Evolutionary conservation across 2,888 invertebrate species (phyloP).

Genomic region (Trichopria drosophilae): DNA sequence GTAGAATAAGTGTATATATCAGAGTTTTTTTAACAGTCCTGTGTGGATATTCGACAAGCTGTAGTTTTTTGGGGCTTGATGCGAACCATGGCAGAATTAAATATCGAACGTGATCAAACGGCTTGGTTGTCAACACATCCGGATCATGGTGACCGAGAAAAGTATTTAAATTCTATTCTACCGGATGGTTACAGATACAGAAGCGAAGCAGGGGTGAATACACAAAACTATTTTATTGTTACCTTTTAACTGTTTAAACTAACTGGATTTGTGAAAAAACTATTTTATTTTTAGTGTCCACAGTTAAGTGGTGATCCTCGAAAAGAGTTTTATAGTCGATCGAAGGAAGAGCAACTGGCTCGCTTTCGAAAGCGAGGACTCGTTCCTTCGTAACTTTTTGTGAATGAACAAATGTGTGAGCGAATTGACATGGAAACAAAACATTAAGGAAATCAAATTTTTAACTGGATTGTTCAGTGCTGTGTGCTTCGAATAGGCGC

Average conservation of each 20-base stretch:
- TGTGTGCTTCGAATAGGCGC: no score
- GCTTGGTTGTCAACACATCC: conserved; percentile 65
- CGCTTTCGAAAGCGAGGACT: conserved; percentile 38
- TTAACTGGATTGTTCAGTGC: no score
- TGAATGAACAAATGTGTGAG: no score
- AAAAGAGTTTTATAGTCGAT: conserved; percentile 36
- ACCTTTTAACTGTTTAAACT: no score
- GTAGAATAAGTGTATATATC: neutral
- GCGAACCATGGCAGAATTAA: conserved; percentile 45
- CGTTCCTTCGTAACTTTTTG: conserved; percentile 14
- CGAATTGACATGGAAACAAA: no score
- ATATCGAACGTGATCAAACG: conserved; percentile 39
- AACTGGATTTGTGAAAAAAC: neutral
- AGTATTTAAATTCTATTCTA: conserved; percentile 55
- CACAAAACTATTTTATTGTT: no score
- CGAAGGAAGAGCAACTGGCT: conserved; percentile 35
- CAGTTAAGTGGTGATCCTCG: conserved; percentile 42
- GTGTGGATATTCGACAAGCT: conserved; percentile 63
- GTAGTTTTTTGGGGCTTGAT: conserved; percentile 63
- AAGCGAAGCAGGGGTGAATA: conserved; percentile 37
- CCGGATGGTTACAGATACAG: conserved; percentile 54
- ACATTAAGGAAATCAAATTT: no score
- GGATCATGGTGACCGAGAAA: conserved; percentile 57
- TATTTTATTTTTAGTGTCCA: conserved; percentile 38
- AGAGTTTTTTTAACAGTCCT: conserved; percentile 45